Evolutionary conservation across 2,113 vertebrate species (phyloP).

Genomic region (Prunella fulvescens): DNA sequence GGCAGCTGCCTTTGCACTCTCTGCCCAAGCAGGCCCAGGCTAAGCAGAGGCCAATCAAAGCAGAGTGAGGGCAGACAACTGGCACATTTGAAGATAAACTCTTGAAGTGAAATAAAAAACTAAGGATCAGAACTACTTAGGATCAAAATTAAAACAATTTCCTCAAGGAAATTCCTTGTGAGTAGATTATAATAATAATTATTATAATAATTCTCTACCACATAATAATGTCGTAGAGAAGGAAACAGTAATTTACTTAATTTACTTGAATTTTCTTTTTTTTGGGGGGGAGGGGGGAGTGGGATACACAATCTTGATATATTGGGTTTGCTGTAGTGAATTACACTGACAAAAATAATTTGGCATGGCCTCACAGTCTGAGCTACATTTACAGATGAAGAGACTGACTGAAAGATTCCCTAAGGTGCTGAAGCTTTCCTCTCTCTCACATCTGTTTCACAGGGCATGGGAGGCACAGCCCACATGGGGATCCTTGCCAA

Average conservation of each 20-base stretch:
- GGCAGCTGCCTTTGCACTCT: slow-evolving; percentile 8
- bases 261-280: background rate
- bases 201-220: too few species aligned
- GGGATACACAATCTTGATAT: background rate
- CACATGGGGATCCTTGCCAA: accelerated
- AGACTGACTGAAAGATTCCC: background rate
- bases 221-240: background rate
- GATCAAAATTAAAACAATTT: background rate
- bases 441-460: background rate
- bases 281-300: accelerated
- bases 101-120: background rate
- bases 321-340: background rate
- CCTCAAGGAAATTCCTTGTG: background rate
- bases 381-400: background rate
- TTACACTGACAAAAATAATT: background rate
- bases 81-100: background rate
- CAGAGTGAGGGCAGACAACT: background rate
- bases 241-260: background rate
- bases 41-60: background rate
- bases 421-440: background rate
- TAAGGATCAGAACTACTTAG: background rate
- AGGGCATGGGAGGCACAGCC: background rate
- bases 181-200: background rate
- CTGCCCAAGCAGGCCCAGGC: background rate
- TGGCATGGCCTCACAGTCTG: background rate